Conservation (phyloP, 2,888 invertebrate genomes). For the Latrodectus elegans region DNA sequence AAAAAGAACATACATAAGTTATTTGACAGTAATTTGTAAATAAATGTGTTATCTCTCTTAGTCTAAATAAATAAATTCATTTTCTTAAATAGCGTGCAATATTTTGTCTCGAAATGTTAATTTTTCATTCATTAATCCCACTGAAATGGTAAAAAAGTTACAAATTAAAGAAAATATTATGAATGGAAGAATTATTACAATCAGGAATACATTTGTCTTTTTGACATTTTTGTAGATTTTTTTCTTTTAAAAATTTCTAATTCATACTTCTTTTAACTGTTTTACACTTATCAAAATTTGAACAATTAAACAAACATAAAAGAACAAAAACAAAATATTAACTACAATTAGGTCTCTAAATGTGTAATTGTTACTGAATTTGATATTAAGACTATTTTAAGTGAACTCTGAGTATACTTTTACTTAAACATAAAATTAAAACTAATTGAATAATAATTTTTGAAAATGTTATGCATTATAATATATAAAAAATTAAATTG, state of each 20-base stretch:
- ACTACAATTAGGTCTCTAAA: background rate
- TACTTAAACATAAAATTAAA: background rate
- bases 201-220: no score
- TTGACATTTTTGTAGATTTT: background rate
- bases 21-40: background rate
- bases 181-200: background rate
- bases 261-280: background rate
- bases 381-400: background rate
- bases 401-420: background rate
- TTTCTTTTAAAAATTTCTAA: background rate
- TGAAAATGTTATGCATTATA: background rate
- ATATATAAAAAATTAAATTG: no score
- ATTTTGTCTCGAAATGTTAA: no score
- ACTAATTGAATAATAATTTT: constrained; percentile 11
- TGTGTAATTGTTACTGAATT: background rate
- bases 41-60: background rate
- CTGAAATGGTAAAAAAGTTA: background rate
- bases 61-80: background rate
- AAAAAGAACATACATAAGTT: background rate
- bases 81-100: background rate
- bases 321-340: background rate
- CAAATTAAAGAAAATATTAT: background rate
- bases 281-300: no score
- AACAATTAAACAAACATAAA: background rate
- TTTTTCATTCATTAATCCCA: background rate